Evolutionary conservation across 2,797 vertebrate genomes (phyloP), one percentile per base, ranked within the genome.

Genomic region (Psittacula derbiana): DNA sequence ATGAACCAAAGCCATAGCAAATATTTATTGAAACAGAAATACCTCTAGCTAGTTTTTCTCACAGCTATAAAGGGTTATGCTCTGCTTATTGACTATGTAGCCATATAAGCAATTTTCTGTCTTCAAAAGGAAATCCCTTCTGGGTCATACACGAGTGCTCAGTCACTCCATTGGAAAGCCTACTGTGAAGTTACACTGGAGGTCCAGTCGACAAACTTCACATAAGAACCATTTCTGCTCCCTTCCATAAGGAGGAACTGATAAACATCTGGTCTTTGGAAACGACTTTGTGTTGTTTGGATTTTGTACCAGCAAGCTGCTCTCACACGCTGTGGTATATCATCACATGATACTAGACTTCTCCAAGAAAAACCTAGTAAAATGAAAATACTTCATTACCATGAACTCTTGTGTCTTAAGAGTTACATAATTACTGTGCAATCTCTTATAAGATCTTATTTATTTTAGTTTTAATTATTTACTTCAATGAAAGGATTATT

Each of bases 281-380:
- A 96, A 95, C 43, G n/a, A 70, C 74, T 95, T 81, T 83, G 88
- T 92, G 89, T 80, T 94, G 90, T 71, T 95, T 96, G 96, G 92
- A 74, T 92, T 92, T 80, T 57, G 80, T 31, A 90, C 30, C 87
- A 93, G 96, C 94, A 95, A 71, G 57, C 76, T 74, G 40, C 91
- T 95, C 92, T 75, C 78, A 64, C 80, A 92, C 75, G 62, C 83
- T 81, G 75, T 71, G 96, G 53, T 64, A 14, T 74, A 79, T 50
- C 95, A 96, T 91, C 98, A 96, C 80, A 95, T 21, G 92, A 75
- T 72, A 31, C 72, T 53, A 55, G 38, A 50, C 75, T 92, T 94
- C 44, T 97, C 97, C 95, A 98, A 97, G 96, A 96, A 97, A 97
- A 98, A 97, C 93, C 91, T 93, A 92, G 84, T 87, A 94, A 97